These are phyloP conservation scores for Catocala sponsa DNA, from an alignment of 2,888 invertebrate species.

Conservation along the genomic window DNA sequence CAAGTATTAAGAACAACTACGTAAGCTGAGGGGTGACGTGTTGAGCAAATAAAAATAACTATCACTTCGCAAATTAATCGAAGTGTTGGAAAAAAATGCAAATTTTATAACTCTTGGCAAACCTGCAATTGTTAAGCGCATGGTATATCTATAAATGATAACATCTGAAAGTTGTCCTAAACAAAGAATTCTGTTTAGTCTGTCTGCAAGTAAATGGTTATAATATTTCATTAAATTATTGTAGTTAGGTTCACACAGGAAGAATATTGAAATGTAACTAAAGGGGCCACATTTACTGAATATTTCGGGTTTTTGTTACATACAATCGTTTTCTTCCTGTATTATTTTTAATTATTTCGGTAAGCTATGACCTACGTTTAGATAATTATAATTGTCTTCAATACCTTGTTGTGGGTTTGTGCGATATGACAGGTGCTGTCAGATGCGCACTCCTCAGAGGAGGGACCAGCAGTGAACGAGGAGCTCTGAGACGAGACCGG, in stretches of 20 bases:
- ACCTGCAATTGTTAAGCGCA: slow-evolving; percentile 87
- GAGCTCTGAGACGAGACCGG: slow-evolving; percentile 87
- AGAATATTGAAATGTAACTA: slow-evolving; percentile 2
- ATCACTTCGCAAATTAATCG: slow-evolving; percentile 66
- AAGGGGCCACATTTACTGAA: not conserved
- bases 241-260: slow-evolving; percentile 10
- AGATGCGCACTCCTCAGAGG: slow-evolving; percentile 84
- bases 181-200: slow-evolving; percentile 55
- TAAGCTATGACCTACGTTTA: slow-evolving; percentile 4
- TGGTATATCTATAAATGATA: slow-evolving; percentile 49
- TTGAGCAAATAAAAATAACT: slow-evolving; percentile 65
- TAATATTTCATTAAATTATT: slow-evolving; percentile 16
- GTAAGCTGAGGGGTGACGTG: slow-evolving; percentile 60
- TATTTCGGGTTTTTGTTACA: slow-evolving; percentile 1
- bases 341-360: slow-evolving; percentile 5
- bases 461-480: slow-evolving; percentile 77
- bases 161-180: slow-evolving; percentile 55
- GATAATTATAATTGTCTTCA: slow-evolving; percentile 24
- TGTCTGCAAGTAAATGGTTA: slow-evolving; percentile 63
- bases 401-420: slow-evolving; percentile 92
- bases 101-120: slow-evolving; percentile 87
- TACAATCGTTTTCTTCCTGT: slow-evolving; percentile 14
- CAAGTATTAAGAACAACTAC: slow-evolving; percentile 38
- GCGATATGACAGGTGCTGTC: slow-evolving; percentile 83
- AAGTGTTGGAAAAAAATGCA: slow-evolving; percentile 85